Conservation (phyloP, 2,797 vertebrate genomes). For the Pseudomugil gertrudae region DNA sequence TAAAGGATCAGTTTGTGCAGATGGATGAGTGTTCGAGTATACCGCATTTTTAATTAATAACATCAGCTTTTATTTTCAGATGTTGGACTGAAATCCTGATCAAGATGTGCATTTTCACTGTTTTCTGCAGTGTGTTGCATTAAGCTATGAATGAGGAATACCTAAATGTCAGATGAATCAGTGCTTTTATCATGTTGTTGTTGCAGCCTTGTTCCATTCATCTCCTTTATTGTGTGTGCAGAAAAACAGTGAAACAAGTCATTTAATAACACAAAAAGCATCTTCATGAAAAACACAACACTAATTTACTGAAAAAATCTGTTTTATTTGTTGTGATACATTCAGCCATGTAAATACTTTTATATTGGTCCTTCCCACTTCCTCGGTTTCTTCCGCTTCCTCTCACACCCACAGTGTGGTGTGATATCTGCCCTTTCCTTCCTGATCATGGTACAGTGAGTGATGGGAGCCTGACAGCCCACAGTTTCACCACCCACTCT, state of each 20-base stretch:
- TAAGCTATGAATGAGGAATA: not conserved
- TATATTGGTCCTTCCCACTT: slow-evolving; percentile 1
- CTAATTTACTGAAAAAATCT: not conserved
- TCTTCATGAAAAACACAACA: not conserved
- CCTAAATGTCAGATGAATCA: not conserved
- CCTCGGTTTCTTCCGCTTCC: not conserved
- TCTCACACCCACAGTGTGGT: slow-evolving; percentile 2
- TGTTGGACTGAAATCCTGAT: not conserved
- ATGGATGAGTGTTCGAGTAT: not conserved
- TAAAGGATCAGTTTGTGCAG: slow-evolving; percentile 1
- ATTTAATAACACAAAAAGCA: not conserved
- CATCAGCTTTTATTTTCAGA: not conserved
- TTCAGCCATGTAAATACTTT: slow-evolving; percentile 10
- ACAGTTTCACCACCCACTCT: slow-evolving; percentile 8
- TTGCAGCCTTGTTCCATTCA: not conserved
- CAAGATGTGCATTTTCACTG: not conserved
- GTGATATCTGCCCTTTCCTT: slow-evolving; percentile 40
- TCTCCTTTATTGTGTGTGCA: not conserved
- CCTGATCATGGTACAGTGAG: slow-evolving; percentile 9
- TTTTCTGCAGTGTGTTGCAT: not conserved
- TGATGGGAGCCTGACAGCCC: slow-evolving; percentile 12
- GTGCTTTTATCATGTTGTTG: not conserved
- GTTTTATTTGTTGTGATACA: not conserved
- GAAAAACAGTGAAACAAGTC: not conserved
- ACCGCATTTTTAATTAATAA: not conserved